Evolutionary conservation across 1,140 invertebrate species (phyloP).

Genomic region (Gerris buenoi): DNA sequence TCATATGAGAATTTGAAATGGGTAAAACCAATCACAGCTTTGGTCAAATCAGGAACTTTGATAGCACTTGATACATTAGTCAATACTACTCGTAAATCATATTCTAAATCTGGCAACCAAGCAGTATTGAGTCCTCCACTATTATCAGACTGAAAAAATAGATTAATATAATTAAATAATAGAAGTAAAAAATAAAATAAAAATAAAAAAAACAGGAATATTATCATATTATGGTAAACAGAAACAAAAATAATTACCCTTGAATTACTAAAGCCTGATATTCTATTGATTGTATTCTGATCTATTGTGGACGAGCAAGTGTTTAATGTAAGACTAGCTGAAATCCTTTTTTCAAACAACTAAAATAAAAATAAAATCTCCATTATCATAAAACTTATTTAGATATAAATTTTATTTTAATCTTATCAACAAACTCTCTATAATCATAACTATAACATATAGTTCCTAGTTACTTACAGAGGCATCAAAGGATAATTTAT

Average conservation of each 20-base stretch:
- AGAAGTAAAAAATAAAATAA: too few species aligned
- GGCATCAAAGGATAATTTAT: constrained; percentile 9
- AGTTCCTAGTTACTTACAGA: constrained; percentile 4
- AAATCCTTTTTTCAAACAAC: constrained; percentile 3
- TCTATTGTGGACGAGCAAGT: constrained; percentile 2
- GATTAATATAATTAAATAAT: too few species aligned
- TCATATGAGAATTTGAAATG: constrained; percentile 33
- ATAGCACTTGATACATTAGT: constrained; percentile 36
- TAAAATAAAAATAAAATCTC: constrained; percentile 2
- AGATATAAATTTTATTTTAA: background rate
- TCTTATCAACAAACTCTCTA: background rate
- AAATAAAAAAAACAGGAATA: background rate
- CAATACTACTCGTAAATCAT: constrained; percentile 46
- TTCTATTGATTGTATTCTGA: background rate
- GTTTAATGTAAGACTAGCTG: constrained; percentile 3
- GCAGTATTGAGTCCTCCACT: background rate
- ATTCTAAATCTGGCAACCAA: constrained; percentile 11
- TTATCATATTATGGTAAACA: background rate
- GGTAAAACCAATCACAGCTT: constrained; percentile 39
- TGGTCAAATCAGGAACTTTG: constrained; percentile 29
- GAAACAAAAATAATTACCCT: background rate
- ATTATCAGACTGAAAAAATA: background rate
- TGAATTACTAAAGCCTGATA: background rate
- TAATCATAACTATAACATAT: background rate
- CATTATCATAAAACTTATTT: background rate